Evolutionary conservation across 2,797 vertebrate species (phyloP), one percentile per base, ranked within the genome.

Genomic region (Xenentodon cancila): DNA sequence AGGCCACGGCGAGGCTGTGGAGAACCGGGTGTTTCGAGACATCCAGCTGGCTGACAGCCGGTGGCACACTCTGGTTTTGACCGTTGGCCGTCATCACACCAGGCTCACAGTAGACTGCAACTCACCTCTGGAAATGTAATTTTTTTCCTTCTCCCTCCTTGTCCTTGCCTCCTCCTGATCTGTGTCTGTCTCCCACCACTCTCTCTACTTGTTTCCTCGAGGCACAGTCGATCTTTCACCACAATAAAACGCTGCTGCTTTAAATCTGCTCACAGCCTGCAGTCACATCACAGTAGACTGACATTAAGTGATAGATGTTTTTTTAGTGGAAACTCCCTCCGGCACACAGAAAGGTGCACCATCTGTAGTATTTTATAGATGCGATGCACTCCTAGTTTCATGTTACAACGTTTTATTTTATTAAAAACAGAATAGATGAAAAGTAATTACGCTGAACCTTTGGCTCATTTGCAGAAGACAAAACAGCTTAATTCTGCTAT

Each of bases 1-100:
- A 82, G 91, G 93, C 88, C 91, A 83, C 15, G 69, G 79, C 0
- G 87, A 92, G 60, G 89, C 90, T 69, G 82, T 89, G 54, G 93
- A 91, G 52, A 91, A 86, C 0, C 92, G 94, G 82, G 91, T 90
- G 73, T 97, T 98, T 87, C 83, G 58, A 68, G 89, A 89, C 9
- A 48, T 92, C 1, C 79, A 58, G 12, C 82, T 98, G 60, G 71
- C 75, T 0, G 94, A 97, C 64, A 85, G 85, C 81, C 93, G 60
- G 46, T 98, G 97, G 97, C 97, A 98, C 91, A 96, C 95, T 0
- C 84, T 98, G 20, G 52, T 97, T 64, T 79, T 98, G 71, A 91
- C 91, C 0, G 78, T 98, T 12, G 91, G 89, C 0, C 87, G 86
- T 17, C 85, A 73, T 9, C 91, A 91, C n/a, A 93, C 93, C 58